Evolutionary conservation across 37 sponge, comb jelly and placozoan genomes (phyloP).

Genomic region (Diacarnus erythraeanus): DNA sequence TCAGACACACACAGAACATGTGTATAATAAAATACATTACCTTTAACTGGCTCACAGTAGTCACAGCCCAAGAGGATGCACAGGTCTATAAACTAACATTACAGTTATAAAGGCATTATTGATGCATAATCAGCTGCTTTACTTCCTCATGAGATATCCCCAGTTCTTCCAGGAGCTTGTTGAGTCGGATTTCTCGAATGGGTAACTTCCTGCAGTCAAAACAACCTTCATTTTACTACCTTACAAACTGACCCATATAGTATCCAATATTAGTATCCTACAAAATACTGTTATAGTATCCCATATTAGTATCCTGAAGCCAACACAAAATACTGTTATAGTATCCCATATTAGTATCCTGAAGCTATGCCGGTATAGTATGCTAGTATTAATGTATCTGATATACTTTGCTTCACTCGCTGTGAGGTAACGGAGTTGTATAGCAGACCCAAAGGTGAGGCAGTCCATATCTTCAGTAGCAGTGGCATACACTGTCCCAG

Average conservation of each 20-base stretch:
- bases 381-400: neutral
- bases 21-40: too few species aligned
- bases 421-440: slow-evolving; percentile 90
- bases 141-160: slow-evolving; percentile 71
- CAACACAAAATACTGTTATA: neutral
- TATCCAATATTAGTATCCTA: neutral
- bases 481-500: slow-evolving; percentile 89
- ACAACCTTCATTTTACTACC: neutral
- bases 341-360: neutral
- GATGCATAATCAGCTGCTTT: too few species aligned
- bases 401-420: slow-evolving; percentile 92
- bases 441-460: slow-evolving; percentile 89
- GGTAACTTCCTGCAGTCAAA: slow-evolving; percentile 81
- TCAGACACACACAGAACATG: too few species aligned
- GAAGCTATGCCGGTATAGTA: neutral
- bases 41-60: slow-evolving; percentile 96
- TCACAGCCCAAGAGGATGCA: slow-evolving; percentile 99
- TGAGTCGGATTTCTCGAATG: slow-evolving; percentile 86
- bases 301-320: neutral
- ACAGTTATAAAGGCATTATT: too few species aligned
- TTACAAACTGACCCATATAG: neutral
- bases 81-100: slow-evolving; percentile 90
- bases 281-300: neutral
- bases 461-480: slow-evolving; percentile 99
- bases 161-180: slow-evolving; percentile 63